A percentile compares a stretch with the other conserved stretches of the same genome.
phyloP scores from a whole-genome alignment of 2,888 invertebrate species.

The Diaphora mendica region DNA sequence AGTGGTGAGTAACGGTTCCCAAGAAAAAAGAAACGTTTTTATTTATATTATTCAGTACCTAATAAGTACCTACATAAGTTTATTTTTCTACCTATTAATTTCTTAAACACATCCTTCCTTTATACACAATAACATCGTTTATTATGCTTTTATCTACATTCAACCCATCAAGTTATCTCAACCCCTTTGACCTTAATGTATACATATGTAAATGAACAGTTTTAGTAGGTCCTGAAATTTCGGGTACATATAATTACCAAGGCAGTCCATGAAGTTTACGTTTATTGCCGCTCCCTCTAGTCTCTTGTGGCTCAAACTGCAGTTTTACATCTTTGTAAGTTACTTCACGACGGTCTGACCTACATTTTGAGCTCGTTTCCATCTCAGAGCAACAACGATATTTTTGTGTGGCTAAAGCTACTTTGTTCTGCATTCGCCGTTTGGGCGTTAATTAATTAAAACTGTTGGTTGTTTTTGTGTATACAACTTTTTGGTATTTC shows the following conservation, averaged over 20 bases:
- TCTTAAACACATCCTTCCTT: background rate
- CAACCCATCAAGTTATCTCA: conserved; percentile 5
- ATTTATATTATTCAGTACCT: no score
- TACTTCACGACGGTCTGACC: conserved; percentile 72
- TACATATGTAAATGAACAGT: conserved; percentile 9
- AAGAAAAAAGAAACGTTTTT: no score
- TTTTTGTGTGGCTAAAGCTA: conserved; percentile 74
- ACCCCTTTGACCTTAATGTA: conserved; percentile 1
- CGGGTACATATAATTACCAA: conserved; percentile 18
- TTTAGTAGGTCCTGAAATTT: conserved; percentile 16
- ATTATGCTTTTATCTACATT: background rate
- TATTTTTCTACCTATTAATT: background rate
- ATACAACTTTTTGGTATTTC: conserved; percentile 22
- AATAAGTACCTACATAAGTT: background rate
- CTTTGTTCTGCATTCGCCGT: conserved; percentile 68
- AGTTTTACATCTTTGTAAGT: conserved; percentile 71
- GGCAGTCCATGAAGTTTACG: conserved; percentile 14
- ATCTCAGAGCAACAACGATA: conserved; percentile 72
- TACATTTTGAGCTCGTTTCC: conserved; percentile 69
- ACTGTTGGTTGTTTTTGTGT: conserved; percentile 41
- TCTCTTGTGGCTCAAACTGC: conserved; percentile 49
- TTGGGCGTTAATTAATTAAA: conserved; percentile 76
- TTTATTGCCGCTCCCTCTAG: conserved; percentile 23
- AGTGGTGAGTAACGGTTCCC: background rate
- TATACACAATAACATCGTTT: background rate